phyloP scores from a whole-genome alignment of 2,113 vertebrate genomes.

The Uria aalge region DNA sequence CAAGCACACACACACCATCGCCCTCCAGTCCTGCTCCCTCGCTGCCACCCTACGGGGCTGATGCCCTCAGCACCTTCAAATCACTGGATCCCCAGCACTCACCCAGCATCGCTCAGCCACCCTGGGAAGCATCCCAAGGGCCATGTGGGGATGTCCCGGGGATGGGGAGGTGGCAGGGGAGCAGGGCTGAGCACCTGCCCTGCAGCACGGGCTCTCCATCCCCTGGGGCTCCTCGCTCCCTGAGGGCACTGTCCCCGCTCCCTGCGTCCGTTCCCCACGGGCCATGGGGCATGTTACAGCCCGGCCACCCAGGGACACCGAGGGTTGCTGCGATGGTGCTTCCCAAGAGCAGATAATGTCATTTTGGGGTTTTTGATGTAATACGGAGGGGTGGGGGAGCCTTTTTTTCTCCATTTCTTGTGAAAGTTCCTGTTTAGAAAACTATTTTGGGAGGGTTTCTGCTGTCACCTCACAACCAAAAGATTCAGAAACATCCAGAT shows the following conservation, averaged over 20 bases:
- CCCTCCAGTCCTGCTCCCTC: background rate
- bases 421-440: background rate
- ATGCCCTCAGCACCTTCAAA: background rate
- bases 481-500: background rate
- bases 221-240: background rate
- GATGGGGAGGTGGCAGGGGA: background rate
- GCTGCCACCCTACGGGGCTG: fast-evolving
- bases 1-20: fast-evolving
- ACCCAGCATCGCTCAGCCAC: background rate
- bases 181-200: background rate
- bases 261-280: fast-evolving
- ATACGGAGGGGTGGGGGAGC: background rate
- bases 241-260: background rate
- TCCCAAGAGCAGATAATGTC: fast-evolving
- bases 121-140: background rate
- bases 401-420: background rate
- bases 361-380: background rate
- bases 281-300: background rate
- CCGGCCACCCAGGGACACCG: fast-evolving
- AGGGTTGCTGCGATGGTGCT: background rate
- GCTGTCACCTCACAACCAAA: background rate
- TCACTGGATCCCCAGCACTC: background rate
- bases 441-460: background rate
- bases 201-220: background rate
- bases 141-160: fast-evolving